Evolutionary conservation across 2,113 vertebrate genomes (phyloP), one percentile per base, ranked within the genome.

Genomic region (Neotragus pygmaeus): DNA sequence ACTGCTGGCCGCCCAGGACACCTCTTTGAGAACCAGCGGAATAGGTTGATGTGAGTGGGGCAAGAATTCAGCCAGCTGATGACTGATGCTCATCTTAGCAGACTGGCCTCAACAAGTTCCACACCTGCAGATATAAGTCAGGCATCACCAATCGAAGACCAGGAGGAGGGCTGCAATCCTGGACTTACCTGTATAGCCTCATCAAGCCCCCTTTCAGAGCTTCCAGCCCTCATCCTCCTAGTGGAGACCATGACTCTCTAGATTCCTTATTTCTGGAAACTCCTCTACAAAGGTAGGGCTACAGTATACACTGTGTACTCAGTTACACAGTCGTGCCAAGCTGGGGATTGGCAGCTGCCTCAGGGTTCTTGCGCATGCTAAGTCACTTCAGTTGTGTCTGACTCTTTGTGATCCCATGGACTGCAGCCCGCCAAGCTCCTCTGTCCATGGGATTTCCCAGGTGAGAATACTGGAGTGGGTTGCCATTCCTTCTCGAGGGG

Each of bases 251-350:
- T 2, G 2, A 11, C 51, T 88, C 30, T 33, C 55, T 39, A 7
- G 47, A 36, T 13, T 91, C 83, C 62, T 39, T 21, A 3, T 28
- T 64, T 49, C 60, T 58, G 8, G 58, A 94, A 23, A 53, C 5
- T 10, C 62, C 39, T 33, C 36, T 47, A 33, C 25, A 85, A 93
- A 93, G 39, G n/a, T 30, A 80, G 45, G 58, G 3, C 16, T 53
- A 7, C 11, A 19, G 16, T 25, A 16, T 28, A 13, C 1, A 14
- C 12, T 7, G 23, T 15, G n/a, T 6, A 23, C 6, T 43, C 11
- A 27, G 39, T 3, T 7, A 43, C 39, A 14, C 70, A 27, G 12
- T 27, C 6, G 0, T 43, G 23, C 23, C 39, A 27, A 43, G 39
- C 23, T 25, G 19, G 66, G 66, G 5, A 19, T 6, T 73, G 66